These are phyloP conservation scores for Wiebesia pumilae DNA, from an alignment of 1,140 invertebrate species.

Conservation along the genomic window DNA sequence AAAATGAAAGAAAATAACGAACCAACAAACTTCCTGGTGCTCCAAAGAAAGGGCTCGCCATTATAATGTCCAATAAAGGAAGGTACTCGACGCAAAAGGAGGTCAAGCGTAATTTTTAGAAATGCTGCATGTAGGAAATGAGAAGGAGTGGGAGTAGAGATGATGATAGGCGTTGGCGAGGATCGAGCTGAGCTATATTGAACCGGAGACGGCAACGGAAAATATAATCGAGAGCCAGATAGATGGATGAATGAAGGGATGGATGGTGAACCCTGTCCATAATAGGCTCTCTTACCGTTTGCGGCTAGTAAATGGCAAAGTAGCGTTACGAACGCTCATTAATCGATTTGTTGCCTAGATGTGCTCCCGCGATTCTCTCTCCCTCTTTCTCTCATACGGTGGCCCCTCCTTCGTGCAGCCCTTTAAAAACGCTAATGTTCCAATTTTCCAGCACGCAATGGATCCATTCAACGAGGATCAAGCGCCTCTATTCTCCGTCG, in stretches of 20 bases:
- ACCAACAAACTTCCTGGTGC: too few relatives aligned
- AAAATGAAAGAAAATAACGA: too few relatives aligned
- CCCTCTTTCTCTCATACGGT: not conserved
- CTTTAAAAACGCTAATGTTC: constrained; percentile 42
- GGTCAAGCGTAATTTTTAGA: not conserved
- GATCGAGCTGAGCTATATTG: too few relatives aligned
- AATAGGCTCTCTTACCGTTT: constrained; percentile 24
- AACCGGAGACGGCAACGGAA: constrained; percentile 3
- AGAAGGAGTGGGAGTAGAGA: not conserved
- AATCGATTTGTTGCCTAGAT: constrained; percentile 21
- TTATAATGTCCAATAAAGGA: not conserved
- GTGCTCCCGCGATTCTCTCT: constrained; percentile 5
- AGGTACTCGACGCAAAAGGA: too few relatives aligned
- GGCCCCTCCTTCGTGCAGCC: not conserved
- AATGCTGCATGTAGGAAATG: not conserved
- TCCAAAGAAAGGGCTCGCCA: too few relatives aligned
- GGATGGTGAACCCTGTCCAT: constrained; percentile 2
- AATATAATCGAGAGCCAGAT: not conserved
- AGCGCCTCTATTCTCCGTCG: not conserved
- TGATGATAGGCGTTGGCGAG: constrained; percentile 40
- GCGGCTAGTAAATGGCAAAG: constrained; percentile 40
- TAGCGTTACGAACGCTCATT: constrained; percentile 45
- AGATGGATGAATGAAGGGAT: not conserved
- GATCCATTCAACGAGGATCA: constrained; percentile 32
- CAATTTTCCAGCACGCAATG: constrained; percentile 43